Percentiles rank a stretch among this genome's conserved stretches.
These are phyloP conservation scores for Gonatopus flavifemur DNA, from an alignment of 1,140 invertebrate genomes.

Conservation along the genomic window DNA sequence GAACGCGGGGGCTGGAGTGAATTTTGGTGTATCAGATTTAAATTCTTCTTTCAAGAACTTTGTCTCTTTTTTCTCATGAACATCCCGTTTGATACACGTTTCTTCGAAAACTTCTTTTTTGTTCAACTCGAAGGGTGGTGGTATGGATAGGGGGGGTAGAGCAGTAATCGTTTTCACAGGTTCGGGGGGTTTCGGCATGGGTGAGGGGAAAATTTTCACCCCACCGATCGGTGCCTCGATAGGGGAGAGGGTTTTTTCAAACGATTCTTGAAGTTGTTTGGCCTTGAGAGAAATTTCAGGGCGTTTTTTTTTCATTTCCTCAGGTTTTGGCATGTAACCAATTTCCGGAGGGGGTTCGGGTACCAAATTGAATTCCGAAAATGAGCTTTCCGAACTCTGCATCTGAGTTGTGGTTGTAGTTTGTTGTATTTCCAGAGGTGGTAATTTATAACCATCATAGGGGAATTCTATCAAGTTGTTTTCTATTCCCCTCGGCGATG, in stretches of 20 bases:
- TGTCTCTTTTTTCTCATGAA: slow-evolving; percentile 25
- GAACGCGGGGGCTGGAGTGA: slow-evolving; percentile 5
- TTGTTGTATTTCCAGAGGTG: slow-evolving; percentile 39
- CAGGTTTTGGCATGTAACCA: slow-evolving; percentile 63
- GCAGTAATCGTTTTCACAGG: slow-evolving; percentile 1
- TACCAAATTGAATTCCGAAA: slow-evolving; percentile 62
- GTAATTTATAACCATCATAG: slow-evolving; percentile 48
- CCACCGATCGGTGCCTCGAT: slow-evolving; percentile 66
- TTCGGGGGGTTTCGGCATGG: slow-evolving; percentile 33
- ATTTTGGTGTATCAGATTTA: slow-evolving; percentile 11
- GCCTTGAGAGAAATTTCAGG: slow-evolving; percentile 65
- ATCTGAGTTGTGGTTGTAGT: slow-evolving; percentile 46
- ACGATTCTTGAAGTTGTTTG: slow-evolving; percentile 66
- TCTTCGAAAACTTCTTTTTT: slow-evolving; percentile 32
- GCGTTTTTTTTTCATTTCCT: slow-evolving; percentile 52
- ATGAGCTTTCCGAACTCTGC: slow-evolving; percentile 46
- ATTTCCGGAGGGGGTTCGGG: slow-evolving; percentile 76
- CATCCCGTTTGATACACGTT: slow-evolving; percentile 28
- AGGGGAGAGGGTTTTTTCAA: slow-evolving; percentile 58
- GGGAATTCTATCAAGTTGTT: slow-evolving; percentile 53
- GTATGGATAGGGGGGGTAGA: slow-evolving; percentile 26
- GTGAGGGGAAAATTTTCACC: slow-evolving; percentile 63
- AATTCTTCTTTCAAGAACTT: slow-evolving; percentile 24
- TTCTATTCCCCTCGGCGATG: slow-evolving; percentile 41
- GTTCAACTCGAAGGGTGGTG: slow-evolving; percentile 45